Conservation (phyloP, 2,113 vertebrate species). For the Balaeniceps rex region DNA sequence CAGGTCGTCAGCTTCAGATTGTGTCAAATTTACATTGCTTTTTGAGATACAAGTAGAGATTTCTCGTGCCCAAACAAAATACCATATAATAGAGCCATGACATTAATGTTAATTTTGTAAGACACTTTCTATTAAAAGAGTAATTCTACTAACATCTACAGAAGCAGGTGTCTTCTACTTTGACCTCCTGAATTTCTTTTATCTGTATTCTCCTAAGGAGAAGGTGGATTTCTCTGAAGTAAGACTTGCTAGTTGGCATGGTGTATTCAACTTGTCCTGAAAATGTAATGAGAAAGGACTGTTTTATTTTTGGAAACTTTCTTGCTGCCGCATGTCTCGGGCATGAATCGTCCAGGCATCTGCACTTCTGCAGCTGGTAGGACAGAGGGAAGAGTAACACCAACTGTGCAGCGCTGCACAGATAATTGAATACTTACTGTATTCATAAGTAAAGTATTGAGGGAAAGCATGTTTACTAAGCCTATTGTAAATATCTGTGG, state of each 20-base stretch:
- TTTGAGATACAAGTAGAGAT: neutral
- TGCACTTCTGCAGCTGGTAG: neutral
- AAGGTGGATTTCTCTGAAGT: neutral
- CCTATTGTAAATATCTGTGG: neutral
- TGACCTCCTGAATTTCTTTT: neutral
- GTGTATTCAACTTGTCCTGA: neutral
- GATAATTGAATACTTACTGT: neutral
- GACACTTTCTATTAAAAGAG: neutral
- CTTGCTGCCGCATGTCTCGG: neutral
- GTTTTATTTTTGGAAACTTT: neutral
- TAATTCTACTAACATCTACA: neutral
- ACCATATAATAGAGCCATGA: neutral
- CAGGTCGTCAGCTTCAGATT: neutral
- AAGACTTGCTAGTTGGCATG: neutral
- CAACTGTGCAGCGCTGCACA: fast-evolving
- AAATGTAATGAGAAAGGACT: neutral
- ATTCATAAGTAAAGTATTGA: neutral
- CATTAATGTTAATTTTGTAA: neutral
- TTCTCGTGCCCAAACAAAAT: neutral
- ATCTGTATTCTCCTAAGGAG: neutral
- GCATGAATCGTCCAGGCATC: neutral
- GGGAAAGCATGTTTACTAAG: neutral
- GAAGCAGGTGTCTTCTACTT: neutral
- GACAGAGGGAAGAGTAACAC: neutral
- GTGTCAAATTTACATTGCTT: neutral